A percentile compares a stretch with the other conserved stretches of the same genome.
Conservation (phyloP, 2,888 invertebrate species). For the Thera obeliscata region DNA sequence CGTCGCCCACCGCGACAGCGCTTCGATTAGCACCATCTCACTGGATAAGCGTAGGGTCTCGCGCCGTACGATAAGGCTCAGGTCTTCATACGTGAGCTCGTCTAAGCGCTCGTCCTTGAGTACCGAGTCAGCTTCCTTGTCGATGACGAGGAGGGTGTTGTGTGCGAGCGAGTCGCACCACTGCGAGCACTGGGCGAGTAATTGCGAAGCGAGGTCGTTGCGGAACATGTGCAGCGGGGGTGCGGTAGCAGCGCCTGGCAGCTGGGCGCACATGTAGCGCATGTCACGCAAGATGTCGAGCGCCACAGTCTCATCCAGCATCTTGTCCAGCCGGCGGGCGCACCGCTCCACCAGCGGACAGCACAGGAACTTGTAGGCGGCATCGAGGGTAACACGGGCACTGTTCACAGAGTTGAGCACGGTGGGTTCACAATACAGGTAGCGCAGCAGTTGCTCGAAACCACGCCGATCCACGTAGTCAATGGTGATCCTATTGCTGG, state of each 20-base stretch:
- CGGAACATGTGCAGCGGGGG: conserved; percentile 76
- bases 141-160: conserved; percentile 85
- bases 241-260: conserved; percentile 78
- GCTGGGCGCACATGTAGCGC: conserved; percentile 72
- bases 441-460: conserved; percentile 87
- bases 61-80: conserved; percentile 86
- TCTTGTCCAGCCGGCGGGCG: conserved; percentile 86
- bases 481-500: conserved; percentile 75
- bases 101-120: conserved; percentile 72
- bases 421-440: conserved; percentile 86
- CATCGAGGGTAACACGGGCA: conserved; percentile 88
- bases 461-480: conserved; percentile 87
- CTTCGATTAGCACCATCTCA: conserved; percentile 86
- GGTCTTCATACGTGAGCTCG: conserved; percentile 86
- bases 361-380: conserved; percentile 90
- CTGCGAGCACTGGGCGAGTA: conserved; percentile 74
- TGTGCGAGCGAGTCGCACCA: conserved; percentile 86
- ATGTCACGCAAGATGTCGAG: conserved; percentile 86
- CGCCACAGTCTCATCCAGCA: conserved; percentile 86
- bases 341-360: conserved; percentile 88
- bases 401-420: conserved; percentile 86
- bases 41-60: conserved; percentile 87
- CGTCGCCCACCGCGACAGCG: conserved; percentile 84
- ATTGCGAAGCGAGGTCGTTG: conserved; percentile 68
- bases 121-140: conserved; percentile 74